Evolutionary conservation across 2,797 vertebrate genomes (phyloP).

Genomic region (Crenuchus spilurus): DNA sequence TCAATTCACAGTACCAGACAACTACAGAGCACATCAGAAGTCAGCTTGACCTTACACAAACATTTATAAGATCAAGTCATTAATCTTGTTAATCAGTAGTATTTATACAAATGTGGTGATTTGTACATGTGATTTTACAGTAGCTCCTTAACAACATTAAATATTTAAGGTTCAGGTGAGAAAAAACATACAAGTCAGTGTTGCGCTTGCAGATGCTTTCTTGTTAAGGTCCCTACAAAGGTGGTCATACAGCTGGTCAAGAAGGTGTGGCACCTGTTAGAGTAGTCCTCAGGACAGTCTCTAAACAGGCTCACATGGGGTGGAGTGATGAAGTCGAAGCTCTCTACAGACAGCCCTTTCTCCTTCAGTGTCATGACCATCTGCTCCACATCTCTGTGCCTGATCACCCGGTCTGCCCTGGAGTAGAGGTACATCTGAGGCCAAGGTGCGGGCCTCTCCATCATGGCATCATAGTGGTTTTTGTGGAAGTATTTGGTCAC

Average conservation of each 20-base stretch:
- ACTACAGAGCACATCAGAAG: constrained; percentile 35
- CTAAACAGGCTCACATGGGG: constrained; percentile 88
- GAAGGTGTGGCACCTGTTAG: constrained; percentile 81
- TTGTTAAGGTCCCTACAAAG: constrained; percentile 48
- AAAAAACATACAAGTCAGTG: constrained; percentile 8
- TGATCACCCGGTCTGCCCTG: constrained; percentile 82
- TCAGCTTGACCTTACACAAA: constrained; percentile 1
- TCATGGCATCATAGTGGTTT: constrained; percentile 88
- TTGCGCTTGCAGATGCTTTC: constrained; percentile 54
- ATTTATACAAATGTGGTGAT: constrained; percentile 14
- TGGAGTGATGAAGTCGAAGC: constrained; percentile 86
- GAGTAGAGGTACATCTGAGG: constrained; percentile 94
- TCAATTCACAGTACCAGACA: constrained; percentile 48
- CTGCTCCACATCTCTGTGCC: constrained; percentile 79
- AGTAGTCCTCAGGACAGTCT: constrained; percentile 84
- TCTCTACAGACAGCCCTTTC: constrained; percentile 75
- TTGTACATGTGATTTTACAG: constrained; percentile 30
- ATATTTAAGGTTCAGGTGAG: background rate
- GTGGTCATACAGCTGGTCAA: constrained; percentile 79
- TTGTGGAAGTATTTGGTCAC: constrained; percentile 87
- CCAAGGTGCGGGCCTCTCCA: constrained; percentile 82
- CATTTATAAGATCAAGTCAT: background rate
- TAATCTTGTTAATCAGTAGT: constrained; percentile 38
- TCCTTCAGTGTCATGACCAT: constrained; percentile 77
- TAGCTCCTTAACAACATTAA: constrained; percentile 2